phyloP scores from a whole-genome alignment of 37 sponge, comb jelly and placozoan genomes.

The Hexactinellida sp. region DNA sequence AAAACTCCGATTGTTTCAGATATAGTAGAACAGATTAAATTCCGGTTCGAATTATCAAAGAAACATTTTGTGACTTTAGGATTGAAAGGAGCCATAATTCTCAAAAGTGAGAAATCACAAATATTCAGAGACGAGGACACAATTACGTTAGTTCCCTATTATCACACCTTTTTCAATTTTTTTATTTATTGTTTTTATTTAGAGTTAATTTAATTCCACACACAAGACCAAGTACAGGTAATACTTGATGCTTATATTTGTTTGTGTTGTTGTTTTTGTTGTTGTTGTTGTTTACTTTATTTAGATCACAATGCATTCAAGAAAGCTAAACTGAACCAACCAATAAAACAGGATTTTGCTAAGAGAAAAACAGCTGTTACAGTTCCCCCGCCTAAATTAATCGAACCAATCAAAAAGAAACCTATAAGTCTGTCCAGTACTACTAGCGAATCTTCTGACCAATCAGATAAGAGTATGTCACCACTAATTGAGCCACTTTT shows the following conservation, averaged over 20 bases:
- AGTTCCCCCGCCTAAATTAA: not conserved
- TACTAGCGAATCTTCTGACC: not conserved
- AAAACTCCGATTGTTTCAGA: not conserved
- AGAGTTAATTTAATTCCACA: not conserved
- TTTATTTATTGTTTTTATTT: not conserved
- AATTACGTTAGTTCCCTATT: not conserved
- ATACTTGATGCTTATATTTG: not conserved
- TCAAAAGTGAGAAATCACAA: not conserved
- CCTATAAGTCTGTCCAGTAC: not conserved
- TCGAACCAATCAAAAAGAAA: not conserved
- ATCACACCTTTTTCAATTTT: not conserved
- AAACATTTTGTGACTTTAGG: not conserved
- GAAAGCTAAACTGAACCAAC: not conserved
- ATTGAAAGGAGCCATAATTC: not conserved
- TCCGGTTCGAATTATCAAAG: not conserved
- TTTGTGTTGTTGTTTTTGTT: not conserved
- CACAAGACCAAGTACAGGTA: not conserved
- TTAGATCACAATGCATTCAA: not conserved
- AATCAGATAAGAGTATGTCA: not conserved
- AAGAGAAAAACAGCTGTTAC: conserved; percentile 3
- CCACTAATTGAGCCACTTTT: too few relatives aligned
- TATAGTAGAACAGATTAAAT: conserved; percentile 3
- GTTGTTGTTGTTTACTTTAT: not conserved
- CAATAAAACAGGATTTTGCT: not conserved
- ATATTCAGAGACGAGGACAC: conserved; percentile 3